Evolutionary conservation across 2,113 vertebrate genomes (phyloP), one percentile per base, ranked within the genome.

Genomic region (Pterophyllum scalare): DNA sequence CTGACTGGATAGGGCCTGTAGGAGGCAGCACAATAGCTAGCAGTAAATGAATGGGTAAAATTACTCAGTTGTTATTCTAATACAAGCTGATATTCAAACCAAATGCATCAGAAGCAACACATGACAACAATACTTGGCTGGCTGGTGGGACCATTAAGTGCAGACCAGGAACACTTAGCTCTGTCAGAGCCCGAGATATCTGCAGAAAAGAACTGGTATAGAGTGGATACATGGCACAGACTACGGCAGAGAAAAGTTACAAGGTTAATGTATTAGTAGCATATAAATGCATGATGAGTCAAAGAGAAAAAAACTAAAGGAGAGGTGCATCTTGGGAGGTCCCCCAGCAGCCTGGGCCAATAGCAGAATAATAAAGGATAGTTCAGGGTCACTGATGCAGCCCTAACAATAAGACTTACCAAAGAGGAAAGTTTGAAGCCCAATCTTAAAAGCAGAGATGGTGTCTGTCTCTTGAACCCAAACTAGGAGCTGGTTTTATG

Each of bases 201-300:
- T 31, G 26, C 19, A 52, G 0, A 52, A 31, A 52, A 5, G 43
- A 70, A 49, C 0, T 20, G 24, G 24, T 13, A 31, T 28, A 13
- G 19, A 52, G 24, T 11, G 26, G 26, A 19, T 6, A 14, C 67
- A 52, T 31, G 46, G 11, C 2, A 72, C 26, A 72, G 46, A 54
- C 26, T 54, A 72, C 26, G 31, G 26, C 13, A 72, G 67, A 72
- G 67, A 54, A 31, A 72, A 72, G 46, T 31, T 33, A 54, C 65
- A 70, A 70, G 65, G 65, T 70, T 52, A 70, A 52, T 70, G 65
- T 70, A 70, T 70, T 31, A 52, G 65, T 20, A 54, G 46, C 19
- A 72, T 54, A 72, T 72, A 72, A 72, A 72, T 72, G 26, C 28
- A 52, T 52, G 24, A 70, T 20, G 46, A 52, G 43, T 72, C 11